Evolutionary conservation across 2,113 vertebrate species (phyloP), one percentile per base, ranked within the genome.

Genomic region (Tenebrosternarchus preto): DNA sequence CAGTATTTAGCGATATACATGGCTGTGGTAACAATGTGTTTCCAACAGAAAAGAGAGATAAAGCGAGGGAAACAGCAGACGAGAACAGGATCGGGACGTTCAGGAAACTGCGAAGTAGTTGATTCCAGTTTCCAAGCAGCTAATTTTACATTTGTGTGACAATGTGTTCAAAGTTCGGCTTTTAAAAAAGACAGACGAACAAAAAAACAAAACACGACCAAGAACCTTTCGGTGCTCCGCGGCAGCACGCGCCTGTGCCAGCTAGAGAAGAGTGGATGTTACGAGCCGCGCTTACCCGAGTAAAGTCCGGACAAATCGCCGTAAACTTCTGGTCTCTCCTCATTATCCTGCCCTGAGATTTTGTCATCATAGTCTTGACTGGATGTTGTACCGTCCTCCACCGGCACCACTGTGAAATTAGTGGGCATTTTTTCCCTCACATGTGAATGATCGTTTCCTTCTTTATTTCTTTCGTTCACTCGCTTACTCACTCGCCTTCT

Each of bases 351-450:
- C 16, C 63, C 43, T 22, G 67, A 53, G 22, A 50, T 77, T 15
- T 67, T 25, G 12, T 4, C 59, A n/a, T 84, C 80, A 50, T 31
- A 59, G 29, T 74, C 81, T 17, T 43, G 61, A 20, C 74, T 46
- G 43, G 77, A 73, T 64, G 61, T 17, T 19, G 73, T 60, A 43
- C 66, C 76, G 46, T 89, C 88, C 43, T 88, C 87, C 76, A 89
- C 88, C 0, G 88, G 87, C 53, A 89, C 85, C 70, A 89, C 87
- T 27, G 87, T 89, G 59, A 89, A 89, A 83, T 83, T 87, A 5
- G 86, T 88, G 73, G 88, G 88, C 88, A 89, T 89, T 83, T 80
- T 89, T 33, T 43, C 60, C 76, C 69, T 73, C 71, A 76, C 80
- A 72, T 63, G 77, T 73, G 50, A 57, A 15, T 25, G 20, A 8